Evolutionary conservation across 2,113 vertebrate species (phyloP).

Genomic region (Typhlomys cinereus): DNA sequence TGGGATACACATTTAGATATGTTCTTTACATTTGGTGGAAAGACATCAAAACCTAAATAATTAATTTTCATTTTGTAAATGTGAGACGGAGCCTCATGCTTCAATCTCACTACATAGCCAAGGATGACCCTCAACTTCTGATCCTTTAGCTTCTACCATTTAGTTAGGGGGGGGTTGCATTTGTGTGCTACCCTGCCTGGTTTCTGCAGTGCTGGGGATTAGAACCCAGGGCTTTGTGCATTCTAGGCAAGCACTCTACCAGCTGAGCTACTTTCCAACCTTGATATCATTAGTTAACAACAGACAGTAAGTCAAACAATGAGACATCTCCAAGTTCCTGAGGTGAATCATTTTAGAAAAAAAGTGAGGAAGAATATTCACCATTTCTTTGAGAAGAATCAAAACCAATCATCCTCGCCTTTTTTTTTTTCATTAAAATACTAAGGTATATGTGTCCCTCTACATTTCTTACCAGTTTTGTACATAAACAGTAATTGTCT

Average conservation of each 20-base stretch:
- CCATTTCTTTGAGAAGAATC: conserved; percentile 22
- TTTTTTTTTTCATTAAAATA: not conserved
- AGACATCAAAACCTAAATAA: not conserved
- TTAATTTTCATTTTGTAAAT: not conserved
- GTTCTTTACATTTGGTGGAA: not conserved
- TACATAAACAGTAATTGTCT: not conserved
- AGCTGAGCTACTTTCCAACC: not conserved
- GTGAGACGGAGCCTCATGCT: too few species aligned
- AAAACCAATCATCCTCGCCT: not conserved
- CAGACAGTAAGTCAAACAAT: not conserved
- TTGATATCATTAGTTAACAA: conserved; percentile 1
- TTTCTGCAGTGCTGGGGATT: not conserved
- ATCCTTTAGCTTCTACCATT: not conserved
- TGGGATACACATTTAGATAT: not conserved
- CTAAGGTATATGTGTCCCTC: not conserved
- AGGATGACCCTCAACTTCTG: not conserved
- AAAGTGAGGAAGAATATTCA: not conserved
- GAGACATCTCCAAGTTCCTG: not conserved
- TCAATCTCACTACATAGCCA: not conserved
- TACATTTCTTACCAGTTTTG: not conserved
- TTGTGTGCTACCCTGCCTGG: not conserved
- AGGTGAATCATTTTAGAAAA: not conserved
- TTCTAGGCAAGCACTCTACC: not conserved
- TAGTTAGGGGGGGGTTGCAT: not conserved
- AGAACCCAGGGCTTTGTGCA: not conserved